Conservation (phyloP, 2,888 invertebrate genomes). For the Cephus nigrinus region DNA sequence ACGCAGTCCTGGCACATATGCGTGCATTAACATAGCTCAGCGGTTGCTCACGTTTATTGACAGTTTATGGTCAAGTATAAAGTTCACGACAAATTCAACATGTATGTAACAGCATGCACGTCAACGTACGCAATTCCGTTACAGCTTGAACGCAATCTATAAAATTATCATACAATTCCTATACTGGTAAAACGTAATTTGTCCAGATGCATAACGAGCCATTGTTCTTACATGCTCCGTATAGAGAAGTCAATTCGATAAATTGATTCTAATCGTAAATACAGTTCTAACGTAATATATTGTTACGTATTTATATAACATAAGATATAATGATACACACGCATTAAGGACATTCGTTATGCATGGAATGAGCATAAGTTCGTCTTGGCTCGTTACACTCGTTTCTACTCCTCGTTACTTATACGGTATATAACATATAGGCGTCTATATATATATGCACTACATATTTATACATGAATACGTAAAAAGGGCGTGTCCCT, state of each 20-base stretch:
- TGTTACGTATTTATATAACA: not conserved
- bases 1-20: not conserved
- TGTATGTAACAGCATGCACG: not conserved
- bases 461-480: not conserved
- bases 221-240: not conserved
- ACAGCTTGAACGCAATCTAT: not conserved
- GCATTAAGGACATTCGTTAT: not conserved
- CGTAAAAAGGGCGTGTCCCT: not conserved
- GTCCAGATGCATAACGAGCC: not conserved
- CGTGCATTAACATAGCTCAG: not conserved
- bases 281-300: not conserved
- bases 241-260: not conserved
- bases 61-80: not conserved
- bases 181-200: not conserved
- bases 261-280: not conserved
- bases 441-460: not conserved
- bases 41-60: not conserved
- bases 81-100: not conserved
- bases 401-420: not conserved
- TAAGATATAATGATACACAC: not conserved
- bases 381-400: not conserved
- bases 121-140: not conserved
- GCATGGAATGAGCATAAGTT: not conserved
- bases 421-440: not conserved
- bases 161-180: not conserved